Evolutionary conservation across 2,113 vertebrate genomes (phyloP), one percentile per base, ranked within the genome.

Genomic region (Hydropotes inermis): DNA sequence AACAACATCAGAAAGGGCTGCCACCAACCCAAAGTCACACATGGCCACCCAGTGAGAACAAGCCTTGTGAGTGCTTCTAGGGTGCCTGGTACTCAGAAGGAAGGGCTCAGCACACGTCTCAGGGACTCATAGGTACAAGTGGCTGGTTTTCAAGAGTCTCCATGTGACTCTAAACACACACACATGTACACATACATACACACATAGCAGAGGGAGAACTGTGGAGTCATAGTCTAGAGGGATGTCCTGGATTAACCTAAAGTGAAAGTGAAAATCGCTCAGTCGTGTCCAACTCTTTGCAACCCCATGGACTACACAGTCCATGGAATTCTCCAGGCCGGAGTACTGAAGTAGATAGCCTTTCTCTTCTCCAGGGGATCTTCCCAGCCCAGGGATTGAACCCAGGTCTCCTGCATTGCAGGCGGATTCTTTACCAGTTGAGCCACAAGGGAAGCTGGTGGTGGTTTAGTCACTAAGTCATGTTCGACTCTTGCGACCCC

Each of bases 41-140:
- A 5, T 15, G 15, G 81, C 83, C 50, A 25, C 7, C 6, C 6
- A 67, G n/a, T 8, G 5, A 55, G 47, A 64, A n/a, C 27, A 50
- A 30, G 33, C n/a, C 57, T 9, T 5, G 27, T 1, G 57, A 5
- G 2, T 15, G 7, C 16, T 91, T 17, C 6, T 30, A 25, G 47
- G n/a, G 54, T 4, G 21, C 61, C 27, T 16, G 11, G 33, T 10
- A 4, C 23, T 1, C 5, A 1, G 30, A 23, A 10, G 36, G n/a
- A 39, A 10, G 25, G 54, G 15, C 23, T 10, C 47, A 47, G 27
- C 47, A 13, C 0, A 0, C n/a, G n/a, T 33, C 17, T 28, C 10
- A 43, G 52, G n/a, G 11, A 74, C 57, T 6, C 12, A 17, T 25
- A 25, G 39, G 39, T 33, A 52, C 58, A 61, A 57, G 47, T 3